Percentiles rank a stretch among this genome's conserved stretches.
Conservation (phyloP, 2,797 vertebrate genomes). For the Decapterus maruadsi region DNA sequence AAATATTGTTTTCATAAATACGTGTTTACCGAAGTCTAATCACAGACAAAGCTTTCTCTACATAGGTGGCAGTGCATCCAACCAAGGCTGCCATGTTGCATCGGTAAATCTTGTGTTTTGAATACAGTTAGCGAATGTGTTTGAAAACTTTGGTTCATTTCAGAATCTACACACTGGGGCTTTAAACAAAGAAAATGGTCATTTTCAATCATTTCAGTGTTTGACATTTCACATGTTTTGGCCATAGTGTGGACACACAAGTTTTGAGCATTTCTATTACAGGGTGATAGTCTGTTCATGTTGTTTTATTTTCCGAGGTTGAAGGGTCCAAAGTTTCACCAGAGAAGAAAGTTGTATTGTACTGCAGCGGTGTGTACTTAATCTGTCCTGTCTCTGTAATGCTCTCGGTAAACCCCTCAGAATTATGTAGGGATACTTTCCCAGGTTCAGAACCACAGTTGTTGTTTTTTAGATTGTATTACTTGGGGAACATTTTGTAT, state of each 20-base stretch:
- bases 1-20: too few relatives aligned
- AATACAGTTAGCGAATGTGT: too few relatives aligned
- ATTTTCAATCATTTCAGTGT: not conserved
- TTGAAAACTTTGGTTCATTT: too few relatives aligned
- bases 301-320: not conserved
- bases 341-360: too few relatives aligned
- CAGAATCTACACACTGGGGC: too few relatives aligned
- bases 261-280: not conserved
- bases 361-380: not conserved
- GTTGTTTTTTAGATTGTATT: not conserved
- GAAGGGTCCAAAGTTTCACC: too few relatives aligned
- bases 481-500: constrained; percentile 1
- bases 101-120: too few relatives aligned
- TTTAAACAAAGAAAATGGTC: too few relatives aligned
- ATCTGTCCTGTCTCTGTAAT: not conserved
- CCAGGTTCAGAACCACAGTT: not conserved
- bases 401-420: not conserved
- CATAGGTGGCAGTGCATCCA: too few relatives aligned
- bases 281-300: not conserved
- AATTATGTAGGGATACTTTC: not conserved
- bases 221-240: not conserved
- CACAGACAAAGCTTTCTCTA: too few relatives aligned
- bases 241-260: not conserved
- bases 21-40: too few relatives aligned
- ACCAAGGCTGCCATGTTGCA: too few relatives aligned